Conservation (phyloP, 2,888 invertebrate genomes). For the Drosophila flavopinicola region DNA sequence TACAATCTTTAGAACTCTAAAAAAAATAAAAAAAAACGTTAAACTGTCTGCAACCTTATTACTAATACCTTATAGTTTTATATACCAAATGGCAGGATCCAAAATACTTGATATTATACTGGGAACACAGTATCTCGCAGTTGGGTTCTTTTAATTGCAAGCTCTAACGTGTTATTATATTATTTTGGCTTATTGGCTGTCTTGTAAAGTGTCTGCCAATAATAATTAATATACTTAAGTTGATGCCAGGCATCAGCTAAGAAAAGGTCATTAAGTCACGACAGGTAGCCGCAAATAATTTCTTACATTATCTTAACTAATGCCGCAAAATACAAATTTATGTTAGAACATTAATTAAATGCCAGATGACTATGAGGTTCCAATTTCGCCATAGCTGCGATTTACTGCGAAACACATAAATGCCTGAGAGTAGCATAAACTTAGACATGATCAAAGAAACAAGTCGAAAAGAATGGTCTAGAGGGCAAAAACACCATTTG, state of each 20-base stretch:
- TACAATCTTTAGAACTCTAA: too few relatives aligned
- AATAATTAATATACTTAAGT: constrained; percentile 67
- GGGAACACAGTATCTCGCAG: constrained; percentile 11
- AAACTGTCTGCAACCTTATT: too few relatives aligned
- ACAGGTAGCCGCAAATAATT: constrained; percentile 39
- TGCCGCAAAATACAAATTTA: constrained; percentile 56
- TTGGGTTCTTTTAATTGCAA: background rate
- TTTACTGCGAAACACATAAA: constrained; percentile 27
- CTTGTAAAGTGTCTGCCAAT: constrained; percentile 66
- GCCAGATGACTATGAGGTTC: constrained; percentile 25
- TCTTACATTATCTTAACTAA: constrained; percentile 37
- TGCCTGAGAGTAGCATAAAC: constrained; percentile 34
- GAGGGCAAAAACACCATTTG: constrained; percentile 62
- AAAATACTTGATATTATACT: background rate
- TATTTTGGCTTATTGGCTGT: constrained; percentile 24
- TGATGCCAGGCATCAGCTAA: constrained; percentile 39
- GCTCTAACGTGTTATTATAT: constrained; percentile 17
- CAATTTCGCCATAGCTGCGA: constrained; percentile 48
- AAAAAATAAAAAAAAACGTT: too few relatives aligned
- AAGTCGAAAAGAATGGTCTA: constrained; percentile 34
- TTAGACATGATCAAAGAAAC: constrained; percentile 60
- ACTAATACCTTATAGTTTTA: background rate
- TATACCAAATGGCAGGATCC: background rate
- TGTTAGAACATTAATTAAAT: constrained; percentile 70
- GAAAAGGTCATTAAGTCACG: constrained; percentile 72